phyloP scores from a whole-genome alignment of 2,113 vertebrate species.

The Ginglymostoma cirratum region DNA sequence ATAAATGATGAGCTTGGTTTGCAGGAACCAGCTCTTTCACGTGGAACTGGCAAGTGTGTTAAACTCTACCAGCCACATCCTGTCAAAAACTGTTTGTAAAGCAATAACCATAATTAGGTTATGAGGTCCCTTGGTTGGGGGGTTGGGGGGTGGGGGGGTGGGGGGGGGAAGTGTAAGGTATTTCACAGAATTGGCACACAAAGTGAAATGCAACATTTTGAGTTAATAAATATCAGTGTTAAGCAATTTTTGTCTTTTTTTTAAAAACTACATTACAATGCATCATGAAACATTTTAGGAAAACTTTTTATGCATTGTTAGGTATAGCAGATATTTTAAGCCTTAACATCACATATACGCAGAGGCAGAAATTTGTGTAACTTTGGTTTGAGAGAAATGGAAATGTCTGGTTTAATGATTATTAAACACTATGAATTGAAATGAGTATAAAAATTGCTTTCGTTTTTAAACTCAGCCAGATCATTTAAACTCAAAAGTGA shows the following conservation, averaged over 20 bases:
- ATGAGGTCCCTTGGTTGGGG: constrained; percentile 85
- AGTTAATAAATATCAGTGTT: constrained; percentile 74
- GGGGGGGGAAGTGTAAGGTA: constrained; percentile 53
- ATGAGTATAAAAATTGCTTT: constrained; percentile 98
- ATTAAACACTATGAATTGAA: constrained; percentile 85
- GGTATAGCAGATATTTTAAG: constrained; percentile 62
- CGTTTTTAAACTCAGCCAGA: constrained; percentile 91
- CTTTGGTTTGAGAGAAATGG: constrained; percentile 99
- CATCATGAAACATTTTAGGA: constrained; percentile 68
- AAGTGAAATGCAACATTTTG: constrained; percentile 80
- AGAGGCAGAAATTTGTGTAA: constrained; percentile 99
- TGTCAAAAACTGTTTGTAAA: constrained; percentile 81
- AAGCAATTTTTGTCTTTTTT: constrained; percentile 75
- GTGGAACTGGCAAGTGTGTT: constrained; percentile 69
- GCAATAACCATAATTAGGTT: constrained; percentile 83
- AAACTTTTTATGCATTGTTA: constrained; percentile 47
- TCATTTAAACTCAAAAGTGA: constrained; percentile 93
- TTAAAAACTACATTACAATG: constrained; percentile 69
- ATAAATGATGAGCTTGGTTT: constrained; percentile 84
- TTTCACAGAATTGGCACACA: constrained; percentile 82
- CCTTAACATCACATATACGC: constrained; percentile 88
- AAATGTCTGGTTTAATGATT: constrained; percentile 69
- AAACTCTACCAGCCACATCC: constrained; percentile 82
- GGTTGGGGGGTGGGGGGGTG: too few species aligned
- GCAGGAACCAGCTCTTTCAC: constrained; percentile 71